Percentiles rank a stretch among this genome's conserved stretches.
Conservation (phyloP, 2,113 vertebrate genomes). For the Salvelinus sp. region DNA sequence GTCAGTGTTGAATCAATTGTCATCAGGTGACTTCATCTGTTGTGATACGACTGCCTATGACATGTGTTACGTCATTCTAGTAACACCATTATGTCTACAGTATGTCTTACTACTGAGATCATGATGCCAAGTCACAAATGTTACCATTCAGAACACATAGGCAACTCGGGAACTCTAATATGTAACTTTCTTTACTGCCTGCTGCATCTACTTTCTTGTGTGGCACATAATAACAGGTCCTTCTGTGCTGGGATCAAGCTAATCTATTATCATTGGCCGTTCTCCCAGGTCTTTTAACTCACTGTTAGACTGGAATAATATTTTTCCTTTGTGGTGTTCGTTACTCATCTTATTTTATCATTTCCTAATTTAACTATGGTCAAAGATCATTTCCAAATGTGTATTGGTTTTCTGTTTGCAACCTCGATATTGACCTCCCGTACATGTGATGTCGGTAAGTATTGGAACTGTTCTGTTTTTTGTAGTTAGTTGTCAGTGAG, state of each 20-base stretch:
- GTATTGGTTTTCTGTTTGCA: slow-evolving; percentile 33
- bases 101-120: not conserved
- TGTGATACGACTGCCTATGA: not conserved
- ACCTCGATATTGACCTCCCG: slow-evolving; percentile 49
- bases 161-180: slow-evolving; percentile 21
- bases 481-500: slow-evolving; percentile 51
- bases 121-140: not conserved
- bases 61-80: not conserved
- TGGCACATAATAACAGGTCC: not conserved
- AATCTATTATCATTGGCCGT: slow-evolving; percentile 23
- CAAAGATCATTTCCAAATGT: slow-evolving; percentile 6
- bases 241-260: slow-evolving; percentile 9
- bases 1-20: not conserved
- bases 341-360: slow-evolving; percentile 20
- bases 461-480: slow-evolving; percentile 42
- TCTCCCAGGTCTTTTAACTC: slow-evolving; percentile 16
- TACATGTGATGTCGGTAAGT: slow-evolving; percentile 56
- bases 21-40: not conserved
- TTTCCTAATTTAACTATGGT: slow-evolving; percentile 11
- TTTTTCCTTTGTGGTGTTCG: not conserved
- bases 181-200: slow-evolving; percentile 19
- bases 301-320: not conserved
- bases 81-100: too few relatives aligned
- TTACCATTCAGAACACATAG: slow-evolving; percentile 16
- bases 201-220: slow-evolving; percentile 22